phyloP scores from a whole-genome alignment of 2,888 invertebrate species.

The Matsumyia berberina region DNA sequence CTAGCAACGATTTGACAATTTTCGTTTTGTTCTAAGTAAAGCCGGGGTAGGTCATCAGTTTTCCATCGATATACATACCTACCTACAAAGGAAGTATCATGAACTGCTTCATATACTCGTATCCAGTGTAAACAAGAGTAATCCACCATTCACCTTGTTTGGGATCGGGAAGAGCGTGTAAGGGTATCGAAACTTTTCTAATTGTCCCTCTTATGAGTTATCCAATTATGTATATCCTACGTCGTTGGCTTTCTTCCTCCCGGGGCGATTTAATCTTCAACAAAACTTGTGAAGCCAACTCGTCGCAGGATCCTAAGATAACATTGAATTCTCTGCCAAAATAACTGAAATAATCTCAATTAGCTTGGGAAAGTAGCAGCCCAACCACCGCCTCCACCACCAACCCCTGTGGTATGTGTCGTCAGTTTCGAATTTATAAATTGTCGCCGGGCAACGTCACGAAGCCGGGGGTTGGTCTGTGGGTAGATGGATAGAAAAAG shows the following conservation, averaged over 20 bases:
- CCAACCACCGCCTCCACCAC: too few relatives aligned
- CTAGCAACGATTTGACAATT: too few relatives aligned
- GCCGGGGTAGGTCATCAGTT: too few relatives aligned
- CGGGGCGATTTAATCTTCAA: too few relatives aligned
- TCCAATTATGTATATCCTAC: neutral
- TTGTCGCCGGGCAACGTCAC: constrained; percentile 6
- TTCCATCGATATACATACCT: too few relatives aligned
- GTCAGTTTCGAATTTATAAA: constrained; percentile 13
- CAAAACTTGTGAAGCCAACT: neutral
- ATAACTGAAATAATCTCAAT: constrained; percentile 17
- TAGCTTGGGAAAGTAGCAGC: constrained; percentile 11
- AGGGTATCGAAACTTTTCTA: neutral
- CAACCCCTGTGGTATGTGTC: constrained; percentile 17
- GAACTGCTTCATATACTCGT: too few relatives aligned
- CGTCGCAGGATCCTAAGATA: neutral
- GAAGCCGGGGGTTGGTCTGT: neutral
- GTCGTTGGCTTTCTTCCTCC: neutral
- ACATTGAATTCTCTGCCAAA: neutral
- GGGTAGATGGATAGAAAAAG: constrained; percentile 5
- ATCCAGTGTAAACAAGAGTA: too few relatives aligned
- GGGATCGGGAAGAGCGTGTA: too few relatives aligned
- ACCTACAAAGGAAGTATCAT: too few relatives aligned
- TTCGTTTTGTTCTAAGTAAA: too few relatives aligned
- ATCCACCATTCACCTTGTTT: too few relatives aligned
- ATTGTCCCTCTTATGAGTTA: neutral